phyloP scores from a whole-genome alignment of 2,113 vertebrate genomes.

The Catharus minimus region DNA sequence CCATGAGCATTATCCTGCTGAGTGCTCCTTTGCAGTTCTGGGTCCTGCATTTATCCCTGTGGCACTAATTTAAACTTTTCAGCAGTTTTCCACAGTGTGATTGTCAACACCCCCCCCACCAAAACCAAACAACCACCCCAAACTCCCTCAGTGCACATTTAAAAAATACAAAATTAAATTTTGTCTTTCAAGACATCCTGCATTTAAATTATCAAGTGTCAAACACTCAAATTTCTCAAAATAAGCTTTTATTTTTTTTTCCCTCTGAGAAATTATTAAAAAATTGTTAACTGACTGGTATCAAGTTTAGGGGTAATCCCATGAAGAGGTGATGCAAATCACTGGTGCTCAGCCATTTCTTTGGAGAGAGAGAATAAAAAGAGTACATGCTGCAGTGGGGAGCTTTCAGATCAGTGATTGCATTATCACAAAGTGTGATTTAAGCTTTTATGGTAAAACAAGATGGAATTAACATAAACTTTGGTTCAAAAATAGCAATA shows the following conservation, averaged over 20 bases:
- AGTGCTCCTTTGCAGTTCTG: not conserved
- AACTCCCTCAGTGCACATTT: not conserved
- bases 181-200: not conserved
- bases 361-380: not conserved
- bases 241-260: not conserved
- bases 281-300: not conserved
- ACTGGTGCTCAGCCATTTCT: not conserved
- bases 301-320: not conserved
- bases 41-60: not conserved
- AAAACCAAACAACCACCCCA: accelerated
- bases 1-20: not conserved
- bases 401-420: not conserved
- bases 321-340: not conserved
- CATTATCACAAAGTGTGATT: not conserved
- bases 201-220: not conserved
- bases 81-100: not conserved
- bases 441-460: conserved; percentile 10
- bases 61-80: not conserved
- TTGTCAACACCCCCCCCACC: not conserved
- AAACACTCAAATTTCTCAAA: not conserved
- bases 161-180: not conserved
- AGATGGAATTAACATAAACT: conserved; percentile 4
- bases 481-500: not conserved
- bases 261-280: not conserved
- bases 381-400: not conserved